Evolutionary conservation across 1,140 invertebrate species (phyloP), one percentile per base, ranked within the genome.

Genomic region (Zaprionus tsacasi): DNA sequence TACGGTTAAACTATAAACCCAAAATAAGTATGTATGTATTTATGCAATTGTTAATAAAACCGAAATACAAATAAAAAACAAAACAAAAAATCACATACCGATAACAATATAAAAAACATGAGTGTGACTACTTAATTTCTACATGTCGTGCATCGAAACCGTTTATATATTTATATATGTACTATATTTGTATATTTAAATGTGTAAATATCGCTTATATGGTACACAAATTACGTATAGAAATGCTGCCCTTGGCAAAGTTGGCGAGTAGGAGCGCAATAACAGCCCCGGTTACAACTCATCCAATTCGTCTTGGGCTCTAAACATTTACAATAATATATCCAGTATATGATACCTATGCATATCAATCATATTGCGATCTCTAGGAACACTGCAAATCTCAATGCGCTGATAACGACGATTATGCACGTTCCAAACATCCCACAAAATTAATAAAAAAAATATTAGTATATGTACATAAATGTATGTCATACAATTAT

Each of bases 311-410:
- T 17, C 64, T 35, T 11, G 21, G 17, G 48, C 60, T 65, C 40
- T 66, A 60, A 38, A 76, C 73, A 71, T 54, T 63, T 36, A 64
- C 50, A 56, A 65, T 65, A 52, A 61, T 56, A 40, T 40, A 58
- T 55, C 30, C 35, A 56, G 48, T 52, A 48, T 40, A 50, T 69
- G 8, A 21, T 48, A 12, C 12, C n/a, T 66, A 38, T 56, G 61
- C 33, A 55, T 33, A 33, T 50, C 50, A 48, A 64, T 15, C 58
- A n/a, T 57, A 30, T 58, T 67, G 57, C 70, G 71, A 61, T 68
- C 64, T 55, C 65, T 73, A 69, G 70, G 65, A 73, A 69, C 70
- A 69, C 70, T 36, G 65, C 58, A 69, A 61, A 74, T 74, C 65
- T 69, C 50, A 61, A 74, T 69, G 65, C 57, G 71, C 27, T 61